Evolutionary conservation across 1,140 invertebrate genomes (phyloP).

Genomic region (Musca vetustissima): DNA sequence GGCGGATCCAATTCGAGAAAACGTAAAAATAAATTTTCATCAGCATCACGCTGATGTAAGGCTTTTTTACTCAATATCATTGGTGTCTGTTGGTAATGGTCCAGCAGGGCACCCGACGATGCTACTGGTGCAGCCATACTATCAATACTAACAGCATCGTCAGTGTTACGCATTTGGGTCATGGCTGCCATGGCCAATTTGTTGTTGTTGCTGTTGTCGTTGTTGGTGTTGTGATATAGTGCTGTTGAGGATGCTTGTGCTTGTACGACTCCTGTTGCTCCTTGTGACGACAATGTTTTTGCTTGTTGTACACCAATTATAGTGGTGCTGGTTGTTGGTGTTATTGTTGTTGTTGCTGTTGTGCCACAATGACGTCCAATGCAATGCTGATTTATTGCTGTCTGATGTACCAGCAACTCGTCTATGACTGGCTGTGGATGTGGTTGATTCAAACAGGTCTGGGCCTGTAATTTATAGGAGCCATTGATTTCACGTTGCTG

Average conservation of each 20-base stretch:
- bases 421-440: constrained; percentile 9
- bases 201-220: no score
- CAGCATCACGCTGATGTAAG: constrained; percentile 67
- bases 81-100: constrained; percentile 32
- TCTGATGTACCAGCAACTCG: background rate
- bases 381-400: background rate
- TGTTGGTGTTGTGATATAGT: no score
- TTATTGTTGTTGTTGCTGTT: constrained; percentile 13
- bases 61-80: constrained; percentile 57
- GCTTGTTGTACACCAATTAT: background rate
- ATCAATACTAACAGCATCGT: constrained; percentile 46
- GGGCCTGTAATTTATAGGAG: constrained; percentile 60
- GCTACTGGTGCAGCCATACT: constrained; percentile 35
- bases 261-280: background rate
- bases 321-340: background rate
- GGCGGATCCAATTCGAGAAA: constrained; percentile 78
- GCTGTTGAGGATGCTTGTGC: background rate
- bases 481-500: constrained; percentile 59
- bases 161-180: constrained; percentile 19
- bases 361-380: background rate
- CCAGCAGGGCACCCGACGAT: background rate
- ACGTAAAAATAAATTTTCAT: constrained; percentile 72
- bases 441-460: constrained; percentile 45
- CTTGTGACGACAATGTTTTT: constrained; percentile 1
- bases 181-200: constrained; percentile 28